Evolutionary conservation across 2,113 vertebrate genomes (phyloP), one percentile per base, ranked within the genome.

Genomic region (Bujurquina vittata): DNA sequence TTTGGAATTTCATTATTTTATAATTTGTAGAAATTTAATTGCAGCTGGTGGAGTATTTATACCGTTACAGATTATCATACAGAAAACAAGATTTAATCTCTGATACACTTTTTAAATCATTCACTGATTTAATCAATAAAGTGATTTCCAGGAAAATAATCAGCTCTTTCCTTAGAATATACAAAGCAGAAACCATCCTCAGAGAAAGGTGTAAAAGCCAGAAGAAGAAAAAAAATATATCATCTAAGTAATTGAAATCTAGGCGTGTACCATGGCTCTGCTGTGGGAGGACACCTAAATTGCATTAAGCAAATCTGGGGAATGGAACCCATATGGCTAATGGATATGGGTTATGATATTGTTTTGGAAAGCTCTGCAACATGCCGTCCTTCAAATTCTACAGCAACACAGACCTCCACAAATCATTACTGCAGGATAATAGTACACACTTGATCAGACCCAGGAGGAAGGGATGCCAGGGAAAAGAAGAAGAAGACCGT

Each of bases 271-370:
- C 56, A 22, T 4, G 75, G n/a, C 80, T 82, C 56, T 56, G 14
- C 62, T 35, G 84, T 40, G 75, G 57, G 62, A 80, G 75, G 84
- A 87, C 40, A 31, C 33, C 5, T 35, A 92, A 88, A 92, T 58
- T 85, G 81, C 89, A 91, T 91, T 75, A 91, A 88, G 89, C 84
- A 88, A 87, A 91, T 91, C 80, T 87, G 79, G 67, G 33, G 84
- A 92, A 84, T 81, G 87, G 87, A 92, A 78, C 77, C 84, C 91
- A 91, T 89, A 88, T 88, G 89, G 91, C 90, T 90, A 93, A 93
- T 93, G 93, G 91, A 93, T 73, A 79, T 37, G 84, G 83, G 84
- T 91, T 93, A 84, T 90, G 89, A 86, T 85, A 90, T 91, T 93
- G 92, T 93, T 93, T 91, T 91, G 88, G 81, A 91, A 86, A 79